Evolutionary conservation across 2,113 vertebrate genomes (phyloP), one percentile per base, ranked within the genome.

Genomic region (Amblyopsis rosae): DNA sequence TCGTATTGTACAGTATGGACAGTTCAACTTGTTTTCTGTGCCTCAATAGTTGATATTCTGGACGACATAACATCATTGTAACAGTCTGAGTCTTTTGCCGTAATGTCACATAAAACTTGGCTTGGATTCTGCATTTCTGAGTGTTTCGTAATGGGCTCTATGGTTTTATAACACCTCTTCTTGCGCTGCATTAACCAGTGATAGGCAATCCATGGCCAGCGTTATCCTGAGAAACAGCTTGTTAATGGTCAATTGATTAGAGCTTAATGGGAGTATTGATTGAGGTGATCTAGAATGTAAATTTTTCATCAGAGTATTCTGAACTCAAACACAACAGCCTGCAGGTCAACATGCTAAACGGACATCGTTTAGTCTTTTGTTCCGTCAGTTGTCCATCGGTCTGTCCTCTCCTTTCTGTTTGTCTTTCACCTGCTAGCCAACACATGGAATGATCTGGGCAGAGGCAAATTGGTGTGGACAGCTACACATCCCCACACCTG

Each of bases 211-310:
- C 74, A 72, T 57, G 64, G 65, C 53, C 33, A 11, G 53, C 12
- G 16, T 59, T 88, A 82, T 69, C 77, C 70, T 75, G 72, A 84
- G 82, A 85, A 89, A 86, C 84, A 70, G 79, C 80, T 86, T 84
- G 85, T 90, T 92, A 90, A 92, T 90, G 76, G 83, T 73, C 76
- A 85, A 87, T 90, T 90, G 88, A 92, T 90, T 85, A 81, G 73
- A 53, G 67, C 81, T 78, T 91, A 90, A 91, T 90, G 85, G 81
- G 86, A 80, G 64, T 90, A 90, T 92, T 87, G 89, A 92, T 87
- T 76, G 65, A 67, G 69, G 72, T 82, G 77, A 86, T 84, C 70
- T 72, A 41, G 76, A 84, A 86, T 86, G 84, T 79, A 87, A 73
- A 89, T 90, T 85, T 80, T 81, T 81, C 81, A 83, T 82, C 77